Percentiles rank a stretch among this genome's conserved stretches.
These are phyloP conservation scores for Ceratosolen fusciceps DNA, from an alignment of 1,140 invertebrate genomes.

Conservation along the genomic window DNA sequence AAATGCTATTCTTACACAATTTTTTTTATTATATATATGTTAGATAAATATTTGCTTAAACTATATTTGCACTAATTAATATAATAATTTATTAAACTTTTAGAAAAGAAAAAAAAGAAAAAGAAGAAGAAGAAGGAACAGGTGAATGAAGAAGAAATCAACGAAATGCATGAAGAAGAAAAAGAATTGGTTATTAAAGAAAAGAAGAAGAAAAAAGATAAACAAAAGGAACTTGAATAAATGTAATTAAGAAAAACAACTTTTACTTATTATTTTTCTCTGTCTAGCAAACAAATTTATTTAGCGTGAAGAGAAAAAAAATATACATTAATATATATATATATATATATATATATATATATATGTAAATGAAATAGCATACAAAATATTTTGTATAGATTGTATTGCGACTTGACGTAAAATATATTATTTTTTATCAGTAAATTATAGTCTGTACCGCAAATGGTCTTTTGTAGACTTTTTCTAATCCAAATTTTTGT, in stretches of 20 bases:
- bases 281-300: slow-evolving; percentile 48
- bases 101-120: slow-evolving; percentile 66
- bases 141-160: slow-evolving; percentile 55
- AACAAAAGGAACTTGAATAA: slow-evolving; percentile 56
- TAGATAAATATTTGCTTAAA: too few relatives aligned
- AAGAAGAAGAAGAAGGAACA: slow-evolving; percentile 63
- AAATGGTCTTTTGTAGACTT: slow-evolving; percentile 44
- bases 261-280: slow-evolving; percentile 19
- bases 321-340: slow-evolving; percentile 47
- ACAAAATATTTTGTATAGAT: slow-evolving; percentile 49
- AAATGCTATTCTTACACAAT: too few relatives aligned
- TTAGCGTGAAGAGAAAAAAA: slow-evolving; percentile 47
- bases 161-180: slow-evolving; percentile 46
- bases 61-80: too few relatives aligned
- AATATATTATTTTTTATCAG: slow-evolving; percentile 44
- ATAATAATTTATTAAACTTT: slow-evolving; percentile 44
- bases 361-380: slow-evolving; percentile 48
- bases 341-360: slow-evolving; percentile 48
- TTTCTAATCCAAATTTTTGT: slow-evolving; percentile 35
- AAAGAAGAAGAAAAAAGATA: slow-evolving; percentile 68
- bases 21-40: too few relatives aligned
- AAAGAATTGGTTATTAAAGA: slow-evolving; percentile 49
- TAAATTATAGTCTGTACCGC: slow-evolving; percentile 48
- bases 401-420: slow-evolving; percentile 41
- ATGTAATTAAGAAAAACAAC: slow-evolving; percentile 20